phyloP scores from a whole-genome alignment of 2,888 invertebrate species.

The Sipunculus nudus region DNA sequence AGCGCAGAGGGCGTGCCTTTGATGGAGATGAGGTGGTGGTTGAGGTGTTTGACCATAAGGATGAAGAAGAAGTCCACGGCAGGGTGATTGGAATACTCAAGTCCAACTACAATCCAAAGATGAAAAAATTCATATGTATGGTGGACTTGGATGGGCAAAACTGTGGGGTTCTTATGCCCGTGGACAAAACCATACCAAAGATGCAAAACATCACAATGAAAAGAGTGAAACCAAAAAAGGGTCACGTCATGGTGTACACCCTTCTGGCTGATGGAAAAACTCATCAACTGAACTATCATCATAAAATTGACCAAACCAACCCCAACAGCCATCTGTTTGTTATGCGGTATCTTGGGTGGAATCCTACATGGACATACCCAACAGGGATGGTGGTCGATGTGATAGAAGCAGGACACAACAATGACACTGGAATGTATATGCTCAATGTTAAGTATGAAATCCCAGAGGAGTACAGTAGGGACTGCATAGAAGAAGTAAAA shows the following conservation, averaged over 20 bases:
- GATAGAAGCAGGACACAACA: neutral
- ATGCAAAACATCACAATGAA: constrained; percentile 24
- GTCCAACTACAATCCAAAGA: neutral
- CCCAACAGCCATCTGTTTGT: constrained; percentile 6
- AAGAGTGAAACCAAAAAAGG: constrained; percentile 38
- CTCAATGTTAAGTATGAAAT: constrained; percentile 52
- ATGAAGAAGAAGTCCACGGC: neutral
- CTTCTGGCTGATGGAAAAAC: constrained; percentile 39
- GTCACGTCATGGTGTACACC: constrained; percentile 47
- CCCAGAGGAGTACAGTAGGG: constrained; percentile 36
- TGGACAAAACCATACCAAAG: constrained; percentile 2
- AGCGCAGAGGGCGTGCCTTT: constrained; percentile 20
- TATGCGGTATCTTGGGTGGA: constrained; percentile 7
- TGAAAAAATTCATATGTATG: constrained; percentile 3
- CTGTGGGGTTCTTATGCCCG: constrained; percentile 3
- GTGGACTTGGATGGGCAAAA: constrained; percentile 32
- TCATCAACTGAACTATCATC: constrained; percentile 47
- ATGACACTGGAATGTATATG: constrained; percentile 44
- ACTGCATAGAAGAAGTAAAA: constrained; percentile 40
- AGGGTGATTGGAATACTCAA: constrained; percentile 6
- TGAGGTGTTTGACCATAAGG: too few species aligned
- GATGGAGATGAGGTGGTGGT: too few species aligned
- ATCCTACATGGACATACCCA: neutral
- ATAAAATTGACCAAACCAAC: constrained; percentile 32
- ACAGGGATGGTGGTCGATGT: constrained; percentile 8